Evolutionary conservation across 2,113 vertebrate genomes (phyloP).

Genomic region (Macaca fascicularis): DNA sequence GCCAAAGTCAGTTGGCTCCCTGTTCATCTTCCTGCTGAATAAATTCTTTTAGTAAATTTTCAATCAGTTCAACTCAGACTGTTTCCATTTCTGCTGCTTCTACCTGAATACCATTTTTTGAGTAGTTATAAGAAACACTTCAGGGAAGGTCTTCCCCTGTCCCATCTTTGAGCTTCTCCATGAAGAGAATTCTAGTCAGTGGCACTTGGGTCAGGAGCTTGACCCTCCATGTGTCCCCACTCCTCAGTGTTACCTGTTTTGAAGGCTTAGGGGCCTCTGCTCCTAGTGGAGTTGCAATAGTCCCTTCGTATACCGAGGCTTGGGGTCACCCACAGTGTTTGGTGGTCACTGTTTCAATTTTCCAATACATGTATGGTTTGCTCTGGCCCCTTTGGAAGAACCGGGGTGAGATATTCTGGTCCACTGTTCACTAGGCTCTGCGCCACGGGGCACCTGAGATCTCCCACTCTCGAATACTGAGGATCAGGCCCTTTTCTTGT

Average conservation of each 20-base stretch:
- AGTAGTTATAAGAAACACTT: neutral
- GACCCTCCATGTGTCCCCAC: too few species aligned
- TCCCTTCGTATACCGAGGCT: neutral
- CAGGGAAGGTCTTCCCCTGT: neutral
- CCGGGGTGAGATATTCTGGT: neutral
- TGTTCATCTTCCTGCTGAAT: slow-evolving; percentile 28
- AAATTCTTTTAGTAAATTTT: slow-evolving; percentile 50
- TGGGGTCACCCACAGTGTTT: neutral
- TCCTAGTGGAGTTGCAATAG: neutral
- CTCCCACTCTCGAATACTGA: neutral
- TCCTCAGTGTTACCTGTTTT: neutral
- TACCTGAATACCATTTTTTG: neutral
- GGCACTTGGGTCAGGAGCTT: neutral
- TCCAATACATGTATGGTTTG: neutral
- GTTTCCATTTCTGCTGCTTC: slow-evolving; percentile 17
- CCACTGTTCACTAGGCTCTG: neutral
- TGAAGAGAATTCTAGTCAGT: neutral
- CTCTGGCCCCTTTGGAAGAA: neutral
- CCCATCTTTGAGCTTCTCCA: neutral
- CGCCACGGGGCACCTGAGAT: neutral
- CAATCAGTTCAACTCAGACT: neutral
- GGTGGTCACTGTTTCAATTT: neutral
- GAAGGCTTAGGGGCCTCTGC: neutral
- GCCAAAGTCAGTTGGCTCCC: neutral
- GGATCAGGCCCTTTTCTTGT: neutral